A percentile compares a stretch with the other conserved stretches of the same genome.
These are phyloP conservation scores for Nothobranchius furzeri DNA, from an alignment of 2,113 vertebrate genomes.

Conservation along the genomic window DNA sequence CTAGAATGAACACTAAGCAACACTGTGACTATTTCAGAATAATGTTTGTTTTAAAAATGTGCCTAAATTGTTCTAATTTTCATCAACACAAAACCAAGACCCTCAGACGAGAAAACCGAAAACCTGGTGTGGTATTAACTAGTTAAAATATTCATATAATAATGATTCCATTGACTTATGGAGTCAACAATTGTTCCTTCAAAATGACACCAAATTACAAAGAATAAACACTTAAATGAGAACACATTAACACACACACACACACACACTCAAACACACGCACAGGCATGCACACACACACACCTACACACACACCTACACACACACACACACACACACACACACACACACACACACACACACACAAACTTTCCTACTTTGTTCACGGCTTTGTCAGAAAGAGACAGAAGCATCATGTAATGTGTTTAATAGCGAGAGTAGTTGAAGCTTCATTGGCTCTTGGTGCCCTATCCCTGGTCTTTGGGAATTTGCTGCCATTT, in stretches of 20 bases:
- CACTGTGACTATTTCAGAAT: too few relatives aligned
- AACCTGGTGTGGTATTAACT: too few relatives aligned
- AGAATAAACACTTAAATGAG: too few relatives aligned
- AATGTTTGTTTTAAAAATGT: too few relatives aligned
- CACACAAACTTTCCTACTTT: conserved; percentile 4
- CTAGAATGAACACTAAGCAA: too few relatives aligned
- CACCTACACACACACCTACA: conserved; percentile 20
- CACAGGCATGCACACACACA: conserved; percentile 16
- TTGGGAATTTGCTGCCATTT: conserved; percentile 51
- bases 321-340: conserved; percentile 19
- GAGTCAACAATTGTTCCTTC: neutral
- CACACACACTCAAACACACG: conserved; percentile 20
- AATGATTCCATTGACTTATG: too few relatives aligned
- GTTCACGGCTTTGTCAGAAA: conserved; percentile 21
- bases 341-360: conserved; percentile 18
- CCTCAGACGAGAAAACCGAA: too few relatives aligned
- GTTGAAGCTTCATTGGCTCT: conserved; percentile 46
- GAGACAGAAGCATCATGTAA: conserved; percentile 19
- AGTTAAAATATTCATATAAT: too few relatives aligned
- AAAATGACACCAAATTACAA: too few relatives aligned
- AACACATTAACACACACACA: conserved; percentile 4
- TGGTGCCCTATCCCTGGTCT: conserved; percentile 52
- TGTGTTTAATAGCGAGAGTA: conserved; percentile 29
- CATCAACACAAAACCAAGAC: too few relatives aligned
- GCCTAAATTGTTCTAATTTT: too few relatives aligned